These are phyloP conservation scores for Drosophila pachea DNA, from an alignment of 1,140 invertebrate genomes.

Conservation along the genomic window DNA sequence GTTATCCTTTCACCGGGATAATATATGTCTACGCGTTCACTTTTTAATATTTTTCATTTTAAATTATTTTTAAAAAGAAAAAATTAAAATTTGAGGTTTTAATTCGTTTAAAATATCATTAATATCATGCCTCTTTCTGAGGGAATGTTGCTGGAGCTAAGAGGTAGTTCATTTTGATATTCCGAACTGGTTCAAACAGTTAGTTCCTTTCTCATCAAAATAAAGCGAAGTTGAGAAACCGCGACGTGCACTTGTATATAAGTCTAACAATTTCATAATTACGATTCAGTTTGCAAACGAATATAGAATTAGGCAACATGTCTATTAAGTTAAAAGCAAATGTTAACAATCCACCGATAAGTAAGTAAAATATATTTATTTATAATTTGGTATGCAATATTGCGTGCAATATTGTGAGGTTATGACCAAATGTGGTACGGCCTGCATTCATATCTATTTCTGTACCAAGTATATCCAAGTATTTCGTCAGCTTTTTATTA, in stretches of 20 bases:
- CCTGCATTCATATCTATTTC: constrained; percentile 41
- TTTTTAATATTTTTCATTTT: background rate
- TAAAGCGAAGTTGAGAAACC: constrained; percentile 38
- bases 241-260: constrained; percentile 36
- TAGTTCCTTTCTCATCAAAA: constrained; percentile 25
- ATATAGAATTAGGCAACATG: constrained; percentile 81
- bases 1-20: background rate
- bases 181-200: constrained; percentile 1
- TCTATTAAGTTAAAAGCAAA: constrained; percentile 75
- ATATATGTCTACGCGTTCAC: background rate
- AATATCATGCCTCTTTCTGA: no score
- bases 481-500: constrained; percentile 65
- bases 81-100: background rate
- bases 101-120: no score
- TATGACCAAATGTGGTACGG: constrained; percentile 16
- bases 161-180: constrained; percentile 1
- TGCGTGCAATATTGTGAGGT: constrained; percentile 36
- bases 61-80: background rate
- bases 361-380: constrained; percentile 53
- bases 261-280: constrained; percentile 56
- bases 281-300: constrained; percentile 33
- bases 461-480: constrained; percentile 42
- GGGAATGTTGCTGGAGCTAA: background rate
- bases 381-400: background rate
- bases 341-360: constrained; percentile 77